These are phyloP conservation scores for Lycia hirtaria DNA, from an alignment of 2,888 invertebrate genomes.

Conservation along the genomic window DNA sequence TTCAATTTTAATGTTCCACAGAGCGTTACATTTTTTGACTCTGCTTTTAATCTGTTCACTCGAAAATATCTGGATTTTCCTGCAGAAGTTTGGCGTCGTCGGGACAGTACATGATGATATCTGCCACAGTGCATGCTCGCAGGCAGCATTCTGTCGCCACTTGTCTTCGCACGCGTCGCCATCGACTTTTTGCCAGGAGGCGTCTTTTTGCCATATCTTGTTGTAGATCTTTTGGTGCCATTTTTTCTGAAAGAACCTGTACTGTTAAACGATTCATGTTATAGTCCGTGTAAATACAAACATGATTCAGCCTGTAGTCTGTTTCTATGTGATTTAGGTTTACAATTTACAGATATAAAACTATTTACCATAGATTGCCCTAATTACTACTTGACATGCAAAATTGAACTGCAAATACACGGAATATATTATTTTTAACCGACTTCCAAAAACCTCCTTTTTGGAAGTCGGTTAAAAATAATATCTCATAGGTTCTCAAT, in stretches of 20 bases:
- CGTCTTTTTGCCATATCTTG: slow-evolving; percentile 53
- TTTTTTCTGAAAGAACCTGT: slow-evolving; percentile 66
- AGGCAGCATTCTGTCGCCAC: slow-evolving; percentile 72
- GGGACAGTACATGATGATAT: slow-evolving; percentile 71
- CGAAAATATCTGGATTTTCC: slow-evolving; percentile 69
- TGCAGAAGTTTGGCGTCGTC: slow-evolving; percentile 61
- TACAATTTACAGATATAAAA: too few species aligned
- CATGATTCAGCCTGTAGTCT: too few species aligned
- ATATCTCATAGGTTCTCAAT: too few species aligned
- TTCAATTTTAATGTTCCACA: background rate
- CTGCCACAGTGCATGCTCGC: slow-evolving; percentile 64
- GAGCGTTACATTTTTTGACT: background rate
- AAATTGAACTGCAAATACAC: too few species aligned
- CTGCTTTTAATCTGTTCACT: slow-evolving; percentile 41
- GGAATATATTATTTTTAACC: too few species aligned
- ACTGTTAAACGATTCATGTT: too few species aligned
- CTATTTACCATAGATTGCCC: too few species aligned
- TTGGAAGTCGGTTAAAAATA: too few species aligned
- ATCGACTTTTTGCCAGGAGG: slow-evolving; percentile 51
- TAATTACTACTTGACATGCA: too few species aligned
- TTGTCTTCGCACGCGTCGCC: slow-evolving; percentile 66
- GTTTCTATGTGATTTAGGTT: too few species aligned
- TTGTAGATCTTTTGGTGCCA: slow-evolving; percentile 63
- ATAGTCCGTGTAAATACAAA: too few species aligned
- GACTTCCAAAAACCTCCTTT: too few species aligned